phyloP scores from a whole-genome alignment of 2,113 vertebrate genomes.

The Burhinus oedicnemus region DNA sequence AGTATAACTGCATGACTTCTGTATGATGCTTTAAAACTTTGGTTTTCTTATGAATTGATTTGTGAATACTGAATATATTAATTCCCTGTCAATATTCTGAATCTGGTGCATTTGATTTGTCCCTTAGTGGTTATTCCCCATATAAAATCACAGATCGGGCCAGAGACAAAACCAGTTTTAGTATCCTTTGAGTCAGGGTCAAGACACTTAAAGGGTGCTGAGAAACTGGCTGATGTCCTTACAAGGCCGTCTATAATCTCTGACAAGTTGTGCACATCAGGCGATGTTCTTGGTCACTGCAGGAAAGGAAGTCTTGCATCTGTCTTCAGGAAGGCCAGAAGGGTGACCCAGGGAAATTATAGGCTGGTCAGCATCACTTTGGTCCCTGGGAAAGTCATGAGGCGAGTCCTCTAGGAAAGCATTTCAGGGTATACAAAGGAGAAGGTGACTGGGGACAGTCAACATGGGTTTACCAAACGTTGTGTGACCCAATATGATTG shows the following conservation, averaged over 20 bases:
- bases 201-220: not conserved
- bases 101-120: not conserved
- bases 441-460: not conserved
- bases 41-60: not conserved
- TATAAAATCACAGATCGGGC: not conserved
- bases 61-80: not conserved
- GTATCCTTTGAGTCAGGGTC: not conserved
- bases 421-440: not conserved
- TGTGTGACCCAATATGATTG: not conserved
- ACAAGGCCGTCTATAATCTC: not conserved
- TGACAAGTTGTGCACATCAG: not conserved
- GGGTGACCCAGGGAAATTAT: not conserved
- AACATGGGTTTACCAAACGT: rapidly evolving
- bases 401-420: not conserved
- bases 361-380: not conserved
- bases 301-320: not conserved
- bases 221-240: not conserved
- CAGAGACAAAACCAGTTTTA: not conserved
- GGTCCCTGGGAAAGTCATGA: not conserved
- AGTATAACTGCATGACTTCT: not conserved
- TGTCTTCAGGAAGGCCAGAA: not conserved
- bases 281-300: not conserved
- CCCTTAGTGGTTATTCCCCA: not conserved
- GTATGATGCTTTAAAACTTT: not conserved
- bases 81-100: not conserved